phyloP scores from a whole-genome alignment of 1,140 invertebrate genomes.

The Sitophilus oryzae region DNA sequence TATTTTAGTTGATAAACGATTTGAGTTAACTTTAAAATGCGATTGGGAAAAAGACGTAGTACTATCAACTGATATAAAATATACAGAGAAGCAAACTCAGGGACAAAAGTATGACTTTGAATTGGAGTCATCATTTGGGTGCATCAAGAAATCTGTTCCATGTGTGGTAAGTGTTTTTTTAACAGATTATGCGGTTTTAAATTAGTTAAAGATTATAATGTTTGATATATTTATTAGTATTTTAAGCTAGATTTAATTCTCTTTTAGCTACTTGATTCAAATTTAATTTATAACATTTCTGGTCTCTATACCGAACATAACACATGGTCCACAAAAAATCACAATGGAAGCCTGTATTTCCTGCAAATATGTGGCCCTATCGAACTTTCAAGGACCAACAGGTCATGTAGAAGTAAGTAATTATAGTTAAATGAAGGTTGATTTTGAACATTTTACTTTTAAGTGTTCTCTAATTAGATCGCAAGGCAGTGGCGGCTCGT shows the following conservation, averaged over 20 bases:
- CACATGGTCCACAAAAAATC: not conserved
- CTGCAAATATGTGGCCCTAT: constrained; percentile 9
- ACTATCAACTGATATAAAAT: constrained; percentile 1
- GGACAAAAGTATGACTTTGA: constrained; percentile 15
- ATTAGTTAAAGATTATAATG: not conserved
- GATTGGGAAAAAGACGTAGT: constrained; percentile 13
- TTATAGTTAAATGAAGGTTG: too few relatives aligned
- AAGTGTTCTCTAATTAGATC: too few relatives aligned
- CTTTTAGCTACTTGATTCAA: constrained; percentile 1
- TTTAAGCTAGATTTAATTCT: not conserved
- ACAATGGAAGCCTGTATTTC: constrained; percentile 2
- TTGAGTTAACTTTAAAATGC: constrained; percentile 9
- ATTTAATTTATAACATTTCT: constrained; percentile 9
- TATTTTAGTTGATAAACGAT: constrained; percentile 13
- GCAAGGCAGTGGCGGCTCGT: too few relatives aligned
- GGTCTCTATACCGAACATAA: not conserved
- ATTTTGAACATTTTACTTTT: too few relatives aligned
- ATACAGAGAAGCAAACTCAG: not conserved
- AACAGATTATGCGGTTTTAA: not conserved
- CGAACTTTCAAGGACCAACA: not conserved
- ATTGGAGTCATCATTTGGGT: constrained; percentile 11
- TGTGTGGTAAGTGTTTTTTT: constrained; percentile 5
- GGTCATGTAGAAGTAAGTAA: constrained; percentile 8
- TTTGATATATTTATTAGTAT: not conserved
- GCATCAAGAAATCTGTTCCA: not conserved